These are phyloP conservation scores for Orientallactaga bullata DNA, from an alignment of 2,113 vertebrate species.

Conservation along the genomic window DNA sequence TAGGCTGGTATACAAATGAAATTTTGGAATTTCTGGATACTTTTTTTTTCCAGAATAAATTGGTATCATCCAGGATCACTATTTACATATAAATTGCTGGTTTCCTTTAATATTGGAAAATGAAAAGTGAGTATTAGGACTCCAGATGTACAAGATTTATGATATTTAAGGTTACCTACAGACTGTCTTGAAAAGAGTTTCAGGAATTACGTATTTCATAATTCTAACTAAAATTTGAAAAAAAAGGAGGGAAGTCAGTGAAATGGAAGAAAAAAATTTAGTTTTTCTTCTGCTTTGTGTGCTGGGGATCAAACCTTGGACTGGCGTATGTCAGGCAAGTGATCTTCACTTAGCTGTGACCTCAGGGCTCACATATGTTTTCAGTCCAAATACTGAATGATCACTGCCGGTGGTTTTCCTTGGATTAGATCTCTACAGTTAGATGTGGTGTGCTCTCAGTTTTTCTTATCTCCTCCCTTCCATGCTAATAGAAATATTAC, in stretches of 20 bases:
- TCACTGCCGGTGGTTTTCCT: conserved; percentile 51
- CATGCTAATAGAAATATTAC: conserved; percentile 27
- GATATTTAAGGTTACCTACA: conserved; percentile 51
- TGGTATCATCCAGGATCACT: neutral
- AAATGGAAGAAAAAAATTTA: conserved; percentile 46
- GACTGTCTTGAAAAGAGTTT: conserved; percentile 30
- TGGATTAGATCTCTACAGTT: conserved; percentile 34
- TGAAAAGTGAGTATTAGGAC: conserved; percentile 49
- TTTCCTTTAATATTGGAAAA: conserved; percentile 54
- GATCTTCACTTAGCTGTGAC: neutral
- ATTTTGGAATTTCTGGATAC: conserved; percentile 36
- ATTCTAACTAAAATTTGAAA: conserved; percentile 56
- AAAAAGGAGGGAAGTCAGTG: conserved; percentile 46
- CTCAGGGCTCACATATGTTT: neutral
- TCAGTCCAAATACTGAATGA: neutral
- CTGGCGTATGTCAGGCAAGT: neutral
- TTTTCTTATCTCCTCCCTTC: conserved; percentile 7
- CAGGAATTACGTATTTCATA: conserved; percentile 26
- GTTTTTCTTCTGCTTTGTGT: neutral
- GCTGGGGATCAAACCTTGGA: neutral
- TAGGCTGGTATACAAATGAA: neutral
- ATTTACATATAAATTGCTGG: conserved; percentile 53
- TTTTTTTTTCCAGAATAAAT: conserved; percentile 13
- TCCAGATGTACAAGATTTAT: conserved; percentile 53
- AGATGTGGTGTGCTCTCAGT: conserved; percentile 49